phyloP scores from a whole-genome alignment of 2,888 invertebrate species.

The Gymnosoma rotundatum region DNA sequence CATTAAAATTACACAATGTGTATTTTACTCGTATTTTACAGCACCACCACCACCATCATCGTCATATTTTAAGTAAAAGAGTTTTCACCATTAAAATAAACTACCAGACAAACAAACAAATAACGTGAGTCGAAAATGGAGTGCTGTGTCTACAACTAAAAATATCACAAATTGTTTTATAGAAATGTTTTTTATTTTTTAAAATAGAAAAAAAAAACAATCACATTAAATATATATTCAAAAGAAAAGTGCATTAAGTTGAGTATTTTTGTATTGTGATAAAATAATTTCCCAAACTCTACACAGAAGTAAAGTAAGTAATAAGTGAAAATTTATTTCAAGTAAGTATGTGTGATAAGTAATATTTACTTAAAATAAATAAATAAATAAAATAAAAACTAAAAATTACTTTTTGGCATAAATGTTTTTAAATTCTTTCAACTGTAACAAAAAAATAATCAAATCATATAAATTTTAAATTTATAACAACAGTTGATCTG shows the following conservation, averaged over 20 bases:
- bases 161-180: conserved; percentile 18
- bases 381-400: too few species aligned
- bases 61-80: conserved; percentile 7
- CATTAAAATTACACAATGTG: conserved; percentile 15
- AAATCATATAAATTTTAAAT: too few species aligned
- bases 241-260: conserved; percentile 50
- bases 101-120: conserved; percentile 9
- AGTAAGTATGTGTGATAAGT: too few species aligned
- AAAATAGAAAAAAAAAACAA: not conserved
- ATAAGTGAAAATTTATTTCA: not conserved
- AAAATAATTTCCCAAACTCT: conserved; percentile 1
- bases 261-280: not conserved
- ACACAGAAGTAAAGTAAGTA: conserved; percentile 22
- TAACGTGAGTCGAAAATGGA: conserved; percentile 29
- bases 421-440: too few species aligned
- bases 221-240: conserved; percentile 25
- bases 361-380: too few species aligned
- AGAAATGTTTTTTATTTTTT: conserved; percentile 4
- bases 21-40: conserved; percentile 25
- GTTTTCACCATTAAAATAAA: not conserved
- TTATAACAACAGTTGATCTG: too few species aligned
- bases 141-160: conserved; percentile 40
- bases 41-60: conserved; percentile 16
- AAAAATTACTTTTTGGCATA: too few species aligned
- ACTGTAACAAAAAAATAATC: too few species aligned